Evolutionary conservation across 2,113 vertebrate species (phyloP), one percentile per base, ranked within the genome.

Genomic region (Chauna torquata): DNA sequence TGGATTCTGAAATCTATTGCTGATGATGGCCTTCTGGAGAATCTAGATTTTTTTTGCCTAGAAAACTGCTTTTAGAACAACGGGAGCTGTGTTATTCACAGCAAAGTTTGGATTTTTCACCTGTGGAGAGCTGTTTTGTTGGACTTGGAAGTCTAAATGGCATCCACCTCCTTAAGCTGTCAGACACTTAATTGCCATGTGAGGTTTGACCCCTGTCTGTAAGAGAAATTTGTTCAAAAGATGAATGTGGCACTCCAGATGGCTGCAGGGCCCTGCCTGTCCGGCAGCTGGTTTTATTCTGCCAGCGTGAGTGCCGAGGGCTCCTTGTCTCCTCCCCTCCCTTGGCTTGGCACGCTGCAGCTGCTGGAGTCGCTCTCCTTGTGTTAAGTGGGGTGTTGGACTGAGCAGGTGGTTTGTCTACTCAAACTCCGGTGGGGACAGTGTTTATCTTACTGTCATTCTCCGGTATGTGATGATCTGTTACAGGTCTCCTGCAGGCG

Each of bases 241-340:
- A 38, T 7, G 30, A 72, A 17, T 0, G 4, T 80, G 44, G 40
- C 8, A 0, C 71, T 81, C 16, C 36, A 4, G 38, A 77, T n/a
- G 34, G 18, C 54, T 47, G 70, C 54, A 66, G 32, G 49, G 34
- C 19, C 16, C 14, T 69, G 72, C 16, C 28, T 54, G 0, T 24
- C 38, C 24, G 61, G 55, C 44, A 68, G 1, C 64, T 5, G 4
- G 18, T 20, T 70, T 40, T 9, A 5, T 58, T 50, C 47, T 61
- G 45, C 57, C 25, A 8, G 64, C n/a, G 54, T 0, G 2, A 64
- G 6, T 15, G 54, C 7, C 0, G 5, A 40, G 45, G 17, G 50
- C 28, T 83, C 40, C 44, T 62, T 24, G 4, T 57, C 54, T 70
- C 58, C 45, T 88, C 32, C 44, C 45, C 16, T 75, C 71, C 20